Percentiles rank a stretch among this genome's conserved stretches.
Conservation (phyloP, 2,888 invertebrate genomes). For the Eueremaeus valkanovi region DNA sequence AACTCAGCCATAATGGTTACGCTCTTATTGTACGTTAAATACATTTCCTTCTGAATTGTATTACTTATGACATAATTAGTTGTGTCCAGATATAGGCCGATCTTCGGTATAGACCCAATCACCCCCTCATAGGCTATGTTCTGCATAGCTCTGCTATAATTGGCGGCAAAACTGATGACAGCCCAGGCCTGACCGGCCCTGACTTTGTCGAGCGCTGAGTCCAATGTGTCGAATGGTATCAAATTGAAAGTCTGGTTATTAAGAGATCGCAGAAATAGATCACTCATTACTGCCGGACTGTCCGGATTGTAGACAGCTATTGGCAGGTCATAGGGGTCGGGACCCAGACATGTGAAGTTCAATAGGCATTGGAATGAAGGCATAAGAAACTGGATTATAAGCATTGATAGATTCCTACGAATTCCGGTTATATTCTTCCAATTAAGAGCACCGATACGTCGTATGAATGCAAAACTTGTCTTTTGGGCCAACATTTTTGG, state of each 20-base stretch:
- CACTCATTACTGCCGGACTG: constrained; percentile 43
- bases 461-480: constrained; percentile 10
- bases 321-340: constrained; percentile 75
- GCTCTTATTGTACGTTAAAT: constrained; percentile 35
- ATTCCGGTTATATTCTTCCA: constrained; percentile 51
- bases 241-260: constrained; percentile 18
- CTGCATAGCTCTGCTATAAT: constrained; percentile 60
- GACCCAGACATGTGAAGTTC: constrained; percentile 85
- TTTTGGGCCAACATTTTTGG: background rate
- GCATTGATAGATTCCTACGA: constrained; percentile 56
- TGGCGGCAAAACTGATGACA: constrained; percentile 77
- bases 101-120: constrained; percentile 61
- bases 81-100: constrained; percentile 85
- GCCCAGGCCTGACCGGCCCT: constrained; percentile 78
- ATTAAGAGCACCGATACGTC: constrained; percentile 49
- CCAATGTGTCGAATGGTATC: constrained; percentile 54
- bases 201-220: constrained; percentile 68
- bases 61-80: constrained; percentile 57
- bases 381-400: constrained; percentile 86
- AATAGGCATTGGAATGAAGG: constrained; percentile 92
- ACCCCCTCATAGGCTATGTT: constrained; percentile 1
- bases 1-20: constrained; percentile 14
- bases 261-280: constrained; percentile 28
- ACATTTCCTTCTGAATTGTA: constrained; percentile 32
- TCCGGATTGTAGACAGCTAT: constrained; percentile 80